Evolutionary conservation across 30 jellyfish, hydroid and myxozoan species (phyloP).

Genomic region (Sanderia malayensis): DNA sequence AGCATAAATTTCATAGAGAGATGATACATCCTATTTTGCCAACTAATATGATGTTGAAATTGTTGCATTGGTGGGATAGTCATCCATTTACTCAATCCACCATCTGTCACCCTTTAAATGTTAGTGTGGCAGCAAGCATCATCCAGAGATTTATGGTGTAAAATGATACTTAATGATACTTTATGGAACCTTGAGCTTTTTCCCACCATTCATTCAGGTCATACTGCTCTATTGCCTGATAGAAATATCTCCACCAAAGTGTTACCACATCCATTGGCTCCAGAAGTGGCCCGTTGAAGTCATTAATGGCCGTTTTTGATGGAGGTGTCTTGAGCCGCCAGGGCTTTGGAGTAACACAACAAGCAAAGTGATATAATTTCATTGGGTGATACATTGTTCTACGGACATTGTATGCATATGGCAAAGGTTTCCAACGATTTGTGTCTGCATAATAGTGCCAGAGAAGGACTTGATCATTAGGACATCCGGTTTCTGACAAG

Average conservation of each 20-base stretch:
- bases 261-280: slow-evolving; percentile 76
- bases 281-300: slow-evolving; percentile 74
- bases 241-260: slow-evolving; percentile 92
- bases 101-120: too few relatives aligned
- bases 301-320: slow-evolving; percentile 17
- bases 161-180: not conserved
- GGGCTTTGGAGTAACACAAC: slow-evolving; percentile 94
- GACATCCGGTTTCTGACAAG: slow-evolving; percentile 74
- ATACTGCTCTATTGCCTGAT: slow-evolving; percentile 66
- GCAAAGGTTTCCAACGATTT: slow-evolving; percentile 87
- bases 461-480: slow-evolving; percentile 89
- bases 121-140: too few relatives aligned
- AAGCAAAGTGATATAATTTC: slow-evolving; percentile 96
- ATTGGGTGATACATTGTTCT: slow-evolving; percentile 90
- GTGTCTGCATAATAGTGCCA: slow-evolving; percentile 98
- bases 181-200: slow-evolving; percentile 23
- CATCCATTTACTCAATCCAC: too few relatives aligned
- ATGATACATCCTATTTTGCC: too few relatives aligned
- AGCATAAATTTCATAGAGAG: too few relatives aligned
- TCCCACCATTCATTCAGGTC: slow-evolving; percentile 79
- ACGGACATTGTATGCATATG: slow-evolving; percentile 94
- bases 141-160: slow-evolving; percentile 47
- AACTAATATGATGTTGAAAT: too few relatives aligned
- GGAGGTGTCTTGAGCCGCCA: slow-evolving; percentile 80
- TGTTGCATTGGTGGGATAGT: too few relatives aligned